phyloP scores from a whole-genome alignment of 2,113 vertebrate genomes.

The Lamprologus lemairii region DNA sequence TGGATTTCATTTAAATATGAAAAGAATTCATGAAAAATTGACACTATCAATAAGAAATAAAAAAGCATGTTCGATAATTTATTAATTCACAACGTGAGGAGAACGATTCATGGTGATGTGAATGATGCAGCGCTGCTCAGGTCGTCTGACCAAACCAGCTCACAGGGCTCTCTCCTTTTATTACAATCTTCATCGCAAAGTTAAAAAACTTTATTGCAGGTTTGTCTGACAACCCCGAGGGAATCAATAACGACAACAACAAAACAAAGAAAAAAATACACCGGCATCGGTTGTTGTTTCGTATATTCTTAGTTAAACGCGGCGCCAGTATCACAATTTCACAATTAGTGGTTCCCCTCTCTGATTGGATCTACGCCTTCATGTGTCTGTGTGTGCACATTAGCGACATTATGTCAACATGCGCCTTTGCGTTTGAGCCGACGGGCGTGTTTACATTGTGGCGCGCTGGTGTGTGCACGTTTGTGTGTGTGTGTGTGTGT shows the following conservation, averaged over 20 bases:
- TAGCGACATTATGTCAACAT: constrained; percentile 12
- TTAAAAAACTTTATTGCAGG: background rate
- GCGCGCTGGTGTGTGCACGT: background rate
- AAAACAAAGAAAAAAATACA: background rate
- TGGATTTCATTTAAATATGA: background rate
- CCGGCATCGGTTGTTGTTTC: background rate
- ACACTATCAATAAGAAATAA: background rate
- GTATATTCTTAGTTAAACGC: background rate
- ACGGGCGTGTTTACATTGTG: background rate
- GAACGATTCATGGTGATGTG: background rate
- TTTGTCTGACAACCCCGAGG: background rate
- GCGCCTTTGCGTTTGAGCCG: background rate
- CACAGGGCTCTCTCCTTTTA: background rate
- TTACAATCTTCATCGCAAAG: background rate
- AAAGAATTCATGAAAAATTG: background rate
- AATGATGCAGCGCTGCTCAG: background rate
- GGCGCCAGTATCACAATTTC: background rate
- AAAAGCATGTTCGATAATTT: background rate
- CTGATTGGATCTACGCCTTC: background rate
- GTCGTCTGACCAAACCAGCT: background rate
- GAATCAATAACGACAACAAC: background rate
- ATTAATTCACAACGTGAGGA: background rate
- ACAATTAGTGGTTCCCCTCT: background rate
- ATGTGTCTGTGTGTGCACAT: background rate
- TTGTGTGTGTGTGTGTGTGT: background rate